phyloP scores from a whole-genome alignment of 1,140 invertebrate genomes.

The Caenorhabditis inopinata region DNA sequence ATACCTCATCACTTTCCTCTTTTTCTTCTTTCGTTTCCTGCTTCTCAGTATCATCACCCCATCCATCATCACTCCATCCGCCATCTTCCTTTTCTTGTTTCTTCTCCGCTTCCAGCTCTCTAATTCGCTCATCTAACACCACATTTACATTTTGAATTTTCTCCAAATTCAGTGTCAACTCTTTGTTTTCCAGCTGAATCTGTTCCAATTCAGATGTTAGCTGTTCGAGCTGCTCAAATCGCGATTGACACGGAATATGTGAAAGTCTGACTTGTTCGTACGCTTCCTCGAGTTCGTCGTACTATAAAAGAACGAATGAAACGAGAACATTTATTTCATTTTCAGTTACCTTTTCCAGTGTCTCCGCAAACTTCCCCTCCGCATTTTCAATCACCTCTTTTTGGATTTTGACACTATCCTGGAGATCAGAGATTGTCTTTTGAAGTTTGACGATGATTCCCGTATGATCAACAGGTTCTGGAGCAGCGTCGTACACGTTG shows the following conservation, averaged over 20 bases:
- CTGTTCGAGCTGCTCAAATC: not conserved
- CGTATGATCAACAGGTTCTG: not conserved
- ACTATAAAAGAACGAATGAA: not conserved
- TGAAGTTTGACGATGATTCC: not conserved
- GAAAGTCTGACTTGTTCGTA: not conserved
- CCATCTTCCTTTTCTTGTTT: not conserved
- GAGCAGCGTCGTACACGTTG: not conserved
- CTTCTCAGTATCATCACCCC: not conserved
- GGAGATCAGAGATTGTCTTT: not conserved
- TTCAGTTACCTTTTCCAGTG: not conserved
- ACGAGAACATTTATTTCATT: not conserved
- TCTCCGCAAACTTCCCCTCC: not conserved
- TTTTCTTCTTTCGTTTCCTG: not conserved
- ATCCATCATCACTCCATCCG: not conserved
- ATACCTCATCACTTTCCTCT: not conserved
- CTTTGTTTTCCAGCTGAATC: not conserved
- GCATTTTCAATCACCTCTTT: conserved; percentile 12
- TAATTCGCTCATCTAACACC: not conserved
- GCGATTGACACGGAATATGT: too few species aligned
- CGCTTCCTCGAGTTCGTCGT: not conserved
- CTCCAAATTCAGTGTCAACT: not conserved
- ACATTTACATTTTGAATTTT: not conserved
- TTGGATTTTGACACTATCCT: not conserved
- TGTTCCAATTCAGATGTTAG: not conserved
- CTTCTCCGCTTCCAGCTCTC: not conserved